Evolutionary conservation across 2,888 invertebrate genomes (phyloP).

Genomic region (Cyclophora punctaria): DNA sequence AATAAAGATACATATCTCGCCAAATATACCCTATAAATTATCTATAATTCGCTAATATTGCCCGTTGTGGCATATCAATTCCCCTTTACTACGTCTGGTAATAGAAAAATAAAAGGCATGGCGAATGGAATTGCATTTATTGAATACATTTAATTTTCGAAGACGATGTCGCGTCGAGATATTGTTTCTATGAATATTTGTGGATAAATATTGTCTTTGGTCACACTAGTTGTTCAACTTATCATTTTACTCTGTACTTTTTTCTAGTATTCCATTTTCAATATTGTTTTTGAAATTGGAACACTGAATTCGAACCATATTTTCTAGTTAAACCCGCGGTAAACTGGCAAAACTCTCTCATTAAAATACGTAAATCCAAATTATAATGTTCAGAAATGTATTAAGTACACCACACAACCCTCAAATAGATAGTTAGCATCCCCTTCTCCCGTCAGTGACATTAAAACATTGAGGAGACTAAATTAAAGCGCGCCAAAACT

Average conservation of each 20-base stretch:
- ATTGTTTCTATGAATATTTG: constrained; percentile 40
- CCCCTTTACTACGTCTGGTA: constrained; percentile 42
- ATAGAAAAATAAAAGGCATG: constrained; percentile 63
- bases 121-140: constrained; percentile 50
- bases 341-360: too few relatives aligned
- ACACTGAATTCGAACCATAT: too few relatives aligned
- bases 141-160: constrained; percentile 54
- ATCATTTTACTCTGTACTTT: too few relatives aligned
- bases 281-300: too few relatives aligned
- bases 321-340: too few relatives aligned
- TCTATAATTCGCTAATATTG: constrained; percentile 38
- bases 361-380: constrained; percentile 19
- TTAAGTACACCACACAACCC: constrained; percentile 60
- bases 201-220: constrained; percentile 44
- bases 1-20: constrained; percentile 58
- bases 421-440: constrained; percentile 69
- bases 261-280: too few relatives aligned
- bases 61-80: constrained; percentile 32
- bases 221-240: background rate
- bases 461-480: constrained; percentile 72
- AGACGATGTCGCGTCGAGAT: constrained; percentile 36
- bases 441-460: constrained; percentile 48
- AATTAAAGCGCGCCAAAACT: constrained; percentile 74
- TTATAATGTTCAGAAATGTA: constrained; percentile 65
- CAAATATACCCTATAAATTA: constrained; percentile 53